These are phyloP conservation scores for Tillus elongatus DNA, from an alignment of 2,888 invertebrate genomes.

Conservation along the genomic window DNA sequence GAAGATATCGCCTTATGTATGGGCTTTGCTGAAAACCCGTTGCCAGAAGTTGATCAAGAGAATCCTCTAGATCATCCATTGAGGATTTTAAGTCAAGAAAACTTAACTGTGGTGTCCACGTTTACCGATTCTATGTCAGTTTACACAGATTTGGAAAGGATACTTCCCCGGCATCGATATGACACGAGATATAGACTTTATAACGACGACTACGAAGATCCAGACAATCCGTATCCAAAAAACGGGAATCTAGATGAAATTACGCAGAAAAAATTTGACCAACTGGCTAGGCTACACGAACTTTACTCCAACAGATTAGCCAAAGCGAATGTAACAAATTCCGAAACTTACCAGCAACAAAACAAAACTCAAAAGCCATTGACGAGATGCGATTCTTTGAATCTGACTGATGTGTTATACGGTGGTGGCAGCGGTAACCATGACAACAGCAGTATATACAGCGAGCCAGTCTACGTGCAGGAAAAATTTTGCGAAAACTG, in stretches of 20 bases:
- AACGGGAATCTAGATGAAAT: conserved; percentile 35
- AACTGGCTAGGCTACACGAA: conserved; percentile 71
- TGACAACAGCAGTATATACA: conserved; percentile 74
- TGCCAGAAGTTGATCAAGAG: conserved; percentile 64
- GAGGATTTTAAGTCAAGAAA: conserved; percentile 82
- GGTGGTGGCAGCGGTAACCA: conserved; percentile 44
- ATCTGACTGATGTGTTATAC: conserved; percentile 58
- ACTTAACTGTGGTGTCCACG: conserved; percentile 81
- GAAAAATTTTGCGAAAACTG: conserved; percentile 70
- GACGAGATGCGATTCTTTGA: conserved; percentile 62
- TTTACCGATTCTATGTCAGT: conserved; percentile 68
- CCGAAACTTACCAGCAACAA: conserved; percentile 50
- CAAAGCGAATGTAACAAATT: conserved; percentile 60
- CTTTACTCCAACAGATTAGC: conserved; percentile 71
- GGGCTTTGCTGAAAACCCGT: conserved; percentile 59
- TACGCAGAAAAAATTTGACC: conserved; percentile 59
- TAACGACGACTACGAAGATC: conserved; percentile 47
- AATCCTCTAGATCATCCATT: conserved; percentile 73
- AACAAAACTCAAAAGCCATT: conserved; percentile 34
- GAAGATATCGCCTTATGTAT: conserved; percentile 86
- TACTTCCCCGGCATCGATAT: conserved; percentile 54
- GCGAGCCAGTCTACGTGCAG: conserved; percentile 72
- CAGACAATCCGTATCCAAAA: conserved; percentile 36
- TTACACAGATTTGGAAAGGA: conserved; percentile 58
- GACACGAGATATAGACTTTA: conserved; percentile 50